Base-by-base conservation (phyloP, 2,113 vertebrate species). In the Silurus meridionalis region DNA sequence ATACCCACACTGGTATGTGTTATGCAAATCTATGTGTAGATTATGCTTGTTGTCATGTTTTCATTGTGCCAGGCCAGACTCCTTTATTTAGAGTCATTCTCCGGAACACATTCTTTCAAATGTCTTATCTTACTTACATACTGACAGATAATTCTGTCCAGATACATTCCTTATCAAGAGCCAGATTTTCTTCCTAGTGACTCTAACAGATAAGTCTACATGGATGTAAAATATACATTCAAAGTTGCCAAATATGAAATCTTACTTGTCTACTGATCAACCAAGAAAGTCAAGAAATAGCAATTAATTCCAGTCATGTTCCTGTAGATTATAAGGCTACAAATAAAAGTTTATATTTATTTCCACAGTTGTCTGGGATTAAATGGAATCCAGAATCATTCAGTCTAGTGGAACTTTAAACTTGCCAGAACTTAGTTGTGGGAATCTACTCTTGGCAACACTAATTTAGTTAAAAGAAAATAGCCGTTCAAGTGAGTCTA, bases 121-220 rank as follows among this genome's bases (percentile, higher is more conserved):
- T 87, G 46, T 67, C 57, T 87, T 77, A 86, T 72, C 21, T 64
- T 11, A 63, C 60, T 67, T 37, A 1, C 15, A 25, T n/a, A 77
- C 71, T 83, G 52, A 75, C 67, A 87, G 50, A 83, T 83, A 83
- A 83, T 57, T 53, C 71, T 87, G 8, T 86, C 66, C 23, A 81
- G 78, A 81, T 46, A 25, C 55, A 13, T 50, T 48, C 46, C 46
- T 3, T 57, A 52, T 53, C 79, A 60, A 46, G 50, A 57, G 11
- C 28, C 46, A 72, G 57, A 55, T n/a, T 84, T 50, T 61, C 57
- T 21, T 63, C 37, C 60, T 81, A 60, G 37, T 58, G 85, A 60
- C 55, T 57, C 21, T 61, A 81, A 82, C 55, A 61, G 21, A 79
- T 58, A 72, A 52, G 55, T 25, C 14, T 23, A 81, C 57, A 53